Conservation (phyloP, 2,888 invertebrate genomes). For the Melinaea menophilus region DNA sequence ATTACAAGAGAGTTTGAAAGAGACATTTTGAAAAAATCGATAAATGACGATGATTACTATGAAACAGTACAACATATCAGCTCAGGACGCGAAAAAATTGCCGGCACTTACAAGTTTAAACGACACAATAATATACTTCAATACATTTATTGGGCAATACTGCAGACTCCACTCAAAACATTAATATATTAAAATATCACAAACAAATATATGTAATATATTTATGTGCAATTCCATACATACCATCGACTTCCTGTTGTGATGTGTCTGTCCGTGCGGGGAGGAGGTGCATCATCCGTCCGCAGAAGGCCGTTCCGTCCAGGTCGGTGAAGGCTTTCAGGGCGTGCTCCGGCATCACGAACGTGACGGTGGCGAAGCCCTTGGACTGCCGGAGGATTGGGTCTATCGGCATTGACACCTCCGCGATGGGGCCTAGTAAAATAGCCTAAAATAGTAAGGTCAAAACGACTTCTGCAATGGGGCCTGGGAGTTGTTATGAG, state of each 20-base stretch:
- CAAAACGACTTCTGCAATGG: neutral
- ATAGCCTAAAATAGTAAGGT: neutral
- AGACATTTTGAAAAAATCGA: too few species aligned
- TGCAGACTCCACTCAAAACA: too few species aligned
- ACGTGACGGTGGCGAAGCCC: constrained; percentile 96
- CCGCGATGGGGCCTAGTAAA: constrained; percentile 89
- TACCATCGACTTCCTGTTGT: constrained; percentile 59
- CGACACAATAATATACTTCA: too few species aligned
- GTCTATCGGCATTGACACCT: constrained; percentile 94
- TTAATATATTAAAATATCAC: neutral
- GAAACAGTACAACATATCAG: too few species aligned
- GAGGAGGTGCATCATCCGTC: constrained; percentile 94
- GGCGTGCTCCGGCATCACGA: constrained; percentile 96
- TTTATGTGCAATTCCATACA: neutral
- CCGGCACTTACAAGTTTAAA: too few species aligned
- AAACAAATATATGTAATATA: constrained; percentile 8
- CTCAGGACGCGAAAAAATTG: too few species aligned
- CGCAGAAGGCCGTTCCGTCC: constrained; percentile 94
- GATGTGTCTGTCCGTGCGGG: constrained; percentile 86
- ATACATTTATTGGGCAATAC: too few species aligned
- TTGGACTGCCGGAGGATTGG: constrained; percentile 87
- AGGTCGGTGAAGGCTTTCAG: constrained; percentile 90
- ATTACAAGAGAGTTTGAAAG: too few species aligned
- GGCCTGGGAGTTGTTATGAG: constrained; percentile 55
- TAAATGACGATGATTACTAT: too few species aligned